Conservation (phyloP, 2,888 invertebrate species). For the Elaeidobius kamerunicus region DNA sequence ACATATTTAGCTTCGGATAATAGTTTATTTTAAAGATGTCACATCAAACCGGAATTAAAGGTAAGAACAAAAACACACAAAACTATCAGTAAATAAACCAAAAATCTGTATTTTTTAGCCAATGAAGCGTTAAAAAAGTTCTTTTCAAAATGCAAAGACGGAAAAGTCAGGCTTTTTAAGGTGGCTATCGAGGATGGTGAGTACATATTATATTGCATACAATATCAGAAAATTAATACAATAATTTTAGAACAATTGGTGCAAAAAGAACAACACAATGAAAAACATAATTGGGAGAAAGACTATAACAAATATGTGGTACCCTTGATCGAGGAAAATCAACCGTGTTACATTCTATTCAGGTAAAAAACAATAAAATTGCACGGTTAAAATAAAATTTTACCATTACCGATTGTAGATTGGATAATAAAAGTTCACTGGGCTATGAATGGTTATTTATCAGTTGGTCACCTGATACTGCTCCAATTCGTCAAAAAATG, state of each 20-base stretch:
- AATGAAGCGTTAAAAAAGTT: slow-evolving; percentile 78
- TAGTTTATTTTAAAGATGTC: slow-evolving; percentile 59
- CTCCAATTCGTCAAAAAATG: slow-evolving; percentile 94
- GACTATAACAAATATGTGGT: slow-evolving; percentile 77
- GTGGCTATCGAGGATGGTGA: slow-evolving; percentile 84
- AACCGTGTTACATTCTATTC: slow-evolving; percentile 90
- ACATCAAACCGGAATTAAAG: slow-evolving; percentile 88
- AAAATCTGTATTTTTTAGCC: slow-evolving; percentile 56
- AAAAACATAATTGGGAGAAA: slow-evolving; percentile 76
- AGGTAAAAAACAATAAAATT: slow-evolving; percentile 53
- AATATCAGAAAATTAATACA: not conserved
- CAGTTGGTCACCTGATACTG: slow-evolving; percentile 92
- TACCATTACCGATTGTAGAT: slow-evolving; percentile 52
- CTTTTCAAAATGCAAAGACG: slow-evolving; percentile 79
- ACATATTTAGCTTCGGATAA: not conserved
- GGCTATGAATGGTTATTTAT: slow-evolving; percentile 92
- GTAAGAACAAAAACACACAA: slow-evolving; percentile 54
- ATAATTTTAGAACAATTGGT: slow-evolving; percentile 66
- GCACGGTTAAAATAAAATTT: not conserved
- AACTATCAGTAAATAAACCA: slow-evolving; percentile 4
- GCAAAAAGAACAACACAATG: slow-evolving; percentile 63
- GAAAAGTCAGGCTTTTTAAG: slow-evolving; percentile 77
- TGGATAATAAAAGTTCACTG: slow-evolving; percentile 73
- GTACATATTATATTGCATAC: not conserved
- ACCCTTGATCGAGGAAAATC: slow-evolving; percentile 68